phyloP scores from a whole-genome alignment of 2,797 vertebrate species.

The Acomys russatus region DNA sequence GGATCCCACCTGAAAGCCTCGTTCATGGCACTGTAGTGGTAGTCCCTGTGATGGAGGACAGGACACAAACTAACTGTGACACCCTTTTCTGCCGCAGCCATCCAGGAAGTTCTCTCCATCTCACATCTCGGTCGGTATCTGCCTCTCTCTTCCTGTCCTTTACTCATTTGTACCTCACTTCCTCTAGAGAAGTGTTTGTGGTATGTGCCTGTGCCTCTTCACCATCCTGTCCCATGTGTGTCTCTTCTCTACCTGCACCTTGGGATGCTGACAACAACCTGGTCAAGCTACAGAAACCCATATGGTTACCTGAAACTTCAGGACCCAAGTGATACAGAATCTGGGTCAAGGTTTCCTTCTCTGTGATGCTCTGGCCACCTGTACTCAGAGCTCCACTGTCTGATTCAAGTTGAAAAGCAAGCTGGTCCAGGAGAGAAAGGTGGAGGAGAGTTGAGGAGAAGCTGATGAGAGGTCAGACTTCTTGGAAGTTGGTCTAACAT shows the following conservation, averaged over 20 bases:
- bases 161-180: conserved; percentile 56
- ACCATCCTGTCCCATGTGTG: background rate
- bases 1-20: background rate
- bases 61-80: background rate
- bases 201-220: background rate
- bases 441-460: background rate
- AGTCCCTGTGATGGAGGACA: background rate
- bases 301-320: rapidly evolving
- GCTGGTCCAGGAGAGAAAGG: background rate
- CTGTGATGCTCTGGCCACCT: background rate
- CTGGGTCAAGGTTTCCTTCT: background rate
- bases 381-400: background rate
- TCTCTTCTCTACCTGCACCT: background rate
- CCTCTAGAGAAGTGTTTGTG: background rate
- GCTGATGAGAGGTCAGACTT: background rate
- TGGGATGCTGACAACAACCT: background rate
- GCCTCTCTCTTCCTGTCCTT: conserved; percentile 21
- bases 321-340: background rate
- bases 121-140: background rate
- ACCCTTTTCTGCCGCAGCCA: background rate
- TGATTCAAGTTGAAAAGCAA: background rate
- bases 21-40: background rate
- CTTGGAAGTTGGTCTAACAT: background rate
- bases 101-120: background rate
- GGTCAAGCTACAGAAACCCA: background rate